Percentiles rank a stretch among this genome's conserved stretches.
Conservation (phyloP, 1,140 invertebrate species). For the Aphaenogaster rudis region DNA sequence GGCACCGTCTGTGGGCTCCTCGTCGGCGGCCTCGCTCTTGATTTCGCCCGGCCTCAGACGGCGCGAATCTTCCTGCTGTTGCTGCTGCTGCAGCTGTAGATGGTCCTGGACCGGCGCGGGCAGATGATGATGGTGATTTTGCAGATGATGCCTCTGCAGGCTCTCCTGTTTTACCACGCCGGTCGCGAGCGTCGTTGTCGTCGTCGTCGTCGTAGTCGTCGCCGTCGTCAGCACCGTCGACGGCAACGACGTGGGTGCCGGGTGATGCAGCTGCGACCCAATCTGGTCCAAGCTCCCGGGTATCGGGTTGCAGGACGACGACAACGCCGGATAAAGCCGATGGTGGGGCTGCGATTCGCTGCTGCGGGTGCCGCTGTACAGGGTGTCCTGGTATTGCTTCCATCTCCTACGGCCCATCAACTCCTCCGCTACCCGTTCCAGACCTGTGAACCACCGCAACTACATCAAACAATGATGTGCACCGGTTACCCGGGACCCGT, state of each 20-base stretch:
- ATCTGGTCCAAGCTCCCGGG: slow-evolving; percentile 78
- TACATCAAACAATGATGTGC: slow-evolving; percentile 83
- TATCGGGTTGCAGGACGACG: slow-evolving; percentile 77
- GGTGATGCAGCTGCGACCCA: slow-evolving; percentile 78
- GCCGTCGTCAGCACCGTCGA: slow-evolving; percentile 69
- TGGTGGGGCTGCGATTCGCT: slow-evolving; percentile 83
- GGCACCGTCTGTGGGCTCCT: slow-evolving; percentile 73
- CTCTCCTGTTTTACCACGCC: slow-evolving; percentile 78
- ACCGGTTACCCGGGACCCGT: slow-evolving; percentile 55
- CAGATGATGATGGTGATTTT: slow-evolving; percentile 73
- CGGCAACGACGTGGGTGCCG: slow-evolving; percentile 65
- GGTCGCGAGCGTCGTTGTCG: slow-evolving; percentile 73
- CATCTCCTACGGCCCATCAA: slow-evolving; percentile 98
- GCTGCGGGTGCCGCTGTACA: slow-evolving; percentile 89
- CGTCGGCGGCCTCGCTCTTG: slow-evolving; percentile 77
- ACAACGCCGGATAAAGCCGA: slow-evolving; percentile 78
- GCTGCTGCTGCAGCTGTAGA: slow-evolving; percentile 9
- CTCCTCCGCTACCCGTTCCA: slow-evolving; percentile 98
- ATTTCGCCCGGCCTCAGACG: slow-evolving; percentile 76
- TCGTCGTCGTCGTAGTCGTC: slow-evolving; percentile 68
- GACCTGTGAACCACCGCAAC: slow-evolving; percentile 90
- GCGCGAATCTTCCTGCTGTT: slow-evolving; percentile 70
- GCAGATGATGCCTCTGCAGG: slow-evolving; percentile 77
- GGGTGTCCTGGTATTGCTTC: slow-evolving; percentile 95
- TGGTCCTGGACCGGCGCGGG: slow-evolving; percentile 58